phyloP scores from a whole-genome alignment of 2,797 vertebrate species.

The Podarcis lilfordi region DNA sequence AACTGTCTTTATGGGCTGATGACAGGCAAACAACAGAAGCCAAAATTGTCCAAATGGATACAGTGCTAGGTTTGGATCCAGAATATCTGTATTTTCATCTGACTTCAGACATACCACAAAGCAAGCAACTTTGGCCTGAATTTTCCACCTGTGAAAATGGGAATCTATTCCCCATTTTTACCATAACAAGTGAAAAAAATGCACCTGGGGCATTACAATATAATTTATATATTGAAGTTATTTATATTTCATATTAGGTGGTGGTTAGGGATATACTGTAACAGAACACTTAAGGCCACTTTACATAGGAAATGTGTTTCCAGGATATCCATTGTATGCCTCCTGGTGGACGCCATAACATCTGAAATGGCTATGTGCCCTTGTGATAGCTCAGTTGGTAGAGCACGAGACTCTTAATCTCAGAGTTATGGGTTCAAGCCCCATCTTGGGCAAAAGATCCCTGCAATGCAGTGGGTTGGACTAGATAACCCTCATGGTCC shows the following conservation, averaged over 20 bases:
- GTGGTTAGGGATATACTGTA: too few relatives aligned
- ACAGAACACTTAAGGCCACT: too few relatives aligned
- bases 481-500: too few relatives aligned
- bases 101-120: neutral
- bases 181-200: neutral
- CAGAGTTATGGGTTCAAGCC: too few relatives aligned
- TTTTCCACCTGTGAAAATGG: neutral
- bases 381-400: too few relatives aligned
- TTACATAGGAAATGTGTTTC: neutral
- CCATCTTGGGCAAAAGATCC: too few relatives aligned
- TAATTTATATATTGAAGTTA: neutral
- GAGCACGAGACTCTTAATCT: too few relatives aligned
- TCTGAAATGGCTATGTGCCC: neutral
- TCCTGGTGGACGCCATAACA: neutral
- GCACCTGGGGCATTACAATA: neutral
- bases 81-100: neutral
- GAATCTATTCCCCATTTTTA: neutral
- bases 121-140: neutral
- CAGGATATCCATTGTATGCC: neutral
- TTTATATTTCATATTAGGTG: too few relatives aligned
- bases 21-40: too few relatives aligned
- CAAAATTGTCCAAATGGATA: neutral
- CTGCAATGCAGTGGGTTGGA: too few relatives aligned
- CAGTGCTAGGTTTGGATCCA: neutral
- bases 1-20: neutral